phyloP scores from a whole-genome alignment of 2,113 vertebrate species.

The Muscicapa adusta region DNA sequence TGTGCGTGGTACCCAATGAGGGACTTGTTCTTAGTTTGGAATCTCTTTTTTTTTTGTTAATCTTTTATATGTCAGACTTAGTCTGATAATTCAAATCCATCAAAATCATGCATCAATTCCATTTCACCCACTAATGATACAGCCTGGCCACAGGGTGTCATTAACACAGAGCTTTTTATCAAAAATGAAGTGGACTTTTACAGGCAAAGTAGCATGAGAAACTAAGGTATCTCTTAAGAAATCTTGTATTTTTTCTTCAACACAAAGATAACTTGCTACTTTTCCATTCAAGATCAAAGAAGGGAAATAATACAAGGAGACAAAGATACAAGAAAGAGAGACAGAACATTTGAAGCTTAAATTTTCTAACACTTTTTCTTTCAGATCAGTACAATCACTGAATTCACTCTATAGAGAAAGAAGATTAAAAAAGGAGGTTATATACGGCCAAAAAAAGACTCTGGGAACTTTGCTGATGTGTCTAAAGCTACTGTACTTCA shows the following conservation, averaged over 20 bases:
- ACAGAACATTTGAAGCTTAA: slow-evolving; percentile 14
- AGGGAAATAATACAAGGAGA: not conserved
- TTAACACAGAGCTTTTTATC: not conserved
- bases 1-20: not conserved
- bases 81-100: not conserved
- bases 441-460: not conserved
- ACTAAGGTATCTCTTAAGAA: not conserved
- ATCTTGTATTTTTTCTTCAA: slow-evolving; percentile 11
- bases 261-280: slow-evolving; percentile 1
- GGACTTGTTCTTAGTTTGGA: not conserved
- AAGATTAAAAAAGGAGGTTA: slow-evolving; percentile 9
- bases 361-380: not conserved
- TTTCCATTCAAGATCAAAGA: slow-evolving; percentile 27
- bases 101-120: not conserved
- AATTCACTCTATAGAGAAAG: not conserved
- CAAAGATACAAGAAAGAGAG: not conserved
- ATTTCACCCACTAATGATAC: not conserved
- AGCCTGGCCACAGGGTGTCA: not conserved
- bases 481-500: slow-evolving; percentile 9
- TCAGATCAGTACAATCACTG: slow-evolving; percentile 1
- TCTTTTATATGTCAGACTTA: not conserved
- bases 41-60: not conserved
- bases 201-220: not conserved
- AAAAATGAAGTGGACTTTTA: not conserved
- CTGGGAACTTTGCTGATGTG: not conserved